These are phyloP conservation scores for Pantherophis alleghaniensis DNA, from an alignment of 2,797 vertebrate species.

Conservation along the genomic window DNA sequence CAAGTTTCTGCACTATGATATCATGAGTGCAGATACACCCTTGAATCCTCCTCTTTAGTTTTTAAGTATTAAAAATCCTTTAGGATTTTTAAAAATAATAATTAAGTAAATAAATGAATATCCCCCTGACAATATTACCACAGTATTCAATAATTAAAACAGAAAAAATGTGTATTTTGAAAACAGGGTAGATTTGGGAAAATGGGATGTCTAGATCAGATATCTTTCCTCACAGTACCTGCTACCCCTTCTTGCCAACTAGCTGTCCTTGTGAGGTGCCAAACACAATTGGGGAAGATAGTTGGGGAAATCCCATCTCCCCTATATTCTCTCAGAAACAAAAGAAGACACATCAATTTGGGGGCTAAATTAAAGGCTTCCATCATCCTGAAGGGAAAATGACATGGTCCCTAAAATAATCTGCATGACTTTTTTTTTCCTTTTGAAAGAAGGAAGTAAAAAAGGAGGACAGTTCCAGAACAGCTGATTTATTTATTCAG, in stretches of 20 bases:
- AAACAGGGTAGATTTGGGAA: neutral
- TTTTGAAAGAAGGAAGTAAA: neutral
- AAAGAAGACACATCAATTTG: neutral
- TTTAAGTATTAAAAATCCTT: neutral
- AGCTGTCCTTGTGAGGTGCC: neutral
- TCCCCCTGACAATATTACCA: neutral
- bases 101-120: neutral
- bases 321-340: neutral
- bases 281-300: neutral
- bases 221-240: neutral
- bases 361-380: neutral
- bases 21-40: neutral
- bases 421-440: neutral
- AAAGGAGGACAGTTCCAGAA: neutral
- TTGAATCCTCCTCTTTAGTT: neutral
- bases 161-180: neutral
- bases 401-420: neutral
- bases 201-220: neutral
- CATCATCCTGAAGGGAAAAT: neutral
- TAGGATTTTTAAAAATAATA: neutral
- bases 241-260: neutral
- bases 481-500: neutral
- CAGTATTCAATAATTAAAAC: neutral
- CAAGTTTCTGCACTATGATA: constrained; percentile 2
- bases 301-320: neutral